These are phyloP conservation scores for Protobothrops mucrosquamatus DNA, from an alignment of 2,113 vertebrate genomes.

Conservation along the genomic window DNA sequence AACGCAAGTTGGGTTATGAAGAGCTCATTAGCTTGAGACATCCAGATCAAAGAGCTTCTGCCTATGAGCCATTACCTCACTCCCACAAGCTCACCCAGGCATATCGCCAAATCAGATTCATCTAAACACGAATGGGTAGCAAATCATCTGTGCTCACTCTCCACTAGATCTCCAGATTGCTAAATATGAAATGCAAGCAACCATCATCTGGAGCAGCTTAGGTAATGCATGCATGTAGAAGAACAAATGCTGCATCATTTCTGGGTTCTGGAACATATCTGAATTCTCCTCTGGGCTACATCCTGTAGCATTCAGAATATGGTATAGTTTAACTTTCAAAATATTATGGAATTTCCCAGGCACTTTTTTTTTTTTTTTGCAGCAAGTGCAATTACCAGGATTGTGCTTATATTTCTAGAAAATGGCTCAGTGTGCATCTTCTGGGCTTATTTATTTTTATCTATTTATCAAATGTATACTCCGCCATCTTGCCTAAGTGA, in stretches of 20 bases:
- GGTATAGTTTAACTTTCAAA: not conserved
- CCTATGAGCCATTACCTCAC: not conserved
- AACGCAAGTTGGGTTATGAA: not conserved
- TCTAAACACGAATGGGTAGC: slow-evolving; percentile 22
- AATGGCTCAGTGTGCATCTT: not conserved
- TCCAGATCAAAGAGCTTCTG: not conserved
- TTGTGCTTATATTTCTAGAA: not conserved
- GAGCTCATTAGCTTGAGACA: not conserved
- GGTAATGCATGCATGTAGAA: rapidly evolving
- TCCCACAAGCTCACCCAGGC: slow-evolving; percentile 8
- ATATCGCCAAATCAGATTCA: not conserved
- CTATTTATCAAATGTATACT: not conserved
- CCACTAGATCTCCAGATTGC: not conserved
- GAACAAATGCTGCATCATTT: not conserved
- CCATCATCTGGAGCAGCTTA: not conserved
- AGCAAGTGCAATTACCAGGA: not conserved
- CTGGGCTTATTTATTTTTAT: not conserved
- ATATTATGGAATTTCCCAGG: too few species aligned
- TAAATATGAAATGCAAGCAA: not conserved
- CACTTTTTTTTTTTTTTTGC: too few species aligned
- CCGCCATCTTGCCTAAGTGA: not conserved
- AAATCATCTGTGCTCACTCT: not conserved
- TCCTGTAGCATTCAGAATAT: not conserved
- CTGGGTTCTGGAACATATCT: rapidly evolving
- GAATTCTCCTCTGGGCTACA: not conserved